Base-by-base conservation (phyloP, 2,113 vertebrate species). In the Athene noctua region DNA sequence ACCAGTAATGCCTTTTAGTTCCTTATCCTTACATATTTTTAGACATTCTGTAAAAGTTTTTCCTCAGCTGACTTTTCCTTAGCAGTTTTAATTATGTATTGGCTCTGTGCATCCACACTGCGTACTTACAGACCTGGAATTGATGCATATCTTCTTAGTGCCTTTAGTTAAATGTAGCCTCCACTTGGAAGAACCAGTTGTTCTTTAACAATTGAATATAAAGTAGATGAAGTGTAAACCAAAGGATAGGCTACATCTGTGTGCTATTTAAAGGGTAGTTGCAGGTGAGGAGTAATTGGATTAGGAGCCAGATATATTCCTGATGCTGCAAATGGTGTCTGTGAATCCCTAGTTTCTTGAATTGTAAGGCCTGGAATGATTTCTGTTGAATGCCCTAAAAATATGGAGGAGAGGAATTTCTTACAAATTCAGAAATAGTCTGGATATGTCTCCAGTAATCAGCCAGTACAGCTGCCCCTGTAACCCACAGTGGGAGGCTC, bases 1-100 rank as follows among this genome's bases (percentile, higher is more conserved):
- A 2, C 5, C 0, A 3, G 7, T 9, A 12, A 5, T 0, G 0
- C 1, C 4, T 5, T 32, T 20, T 10, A 32, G 4, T 4, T 26
- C 3, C 3, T 49, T 38, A 20, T 21, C 3, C 3, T 38, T 47
- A 5, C 0, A 0, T 4, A 20, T 36, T 32, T 15, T 52, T 10
- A 49, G 2, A 18, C 4, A 5, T 2, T 19, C 4, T 4, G 7
- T 36, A 15, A 57, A 9, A 30, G 1, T 11, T 23, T 22, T 11
- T 42, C 8, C 1, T 2, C 27, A 6, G 5, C 0, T 40, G 8
- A 26, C 2, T 34, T 27, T 27, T 59, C 3, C 0, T 17, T 42
- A 17, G 11, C 1, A 5, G 7, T 8, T 72, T 15, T 36, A 54
- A 21, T 17, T 36, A 4, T 0, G 3, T 21, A 2, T 21, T 32